A percentile compares a stretch with the other conserved stretches of the same genome.
phyloP scores from a whole-genome alignment of 1,140 invertebrate species.

The Trichonephila clavipes region DNA sequence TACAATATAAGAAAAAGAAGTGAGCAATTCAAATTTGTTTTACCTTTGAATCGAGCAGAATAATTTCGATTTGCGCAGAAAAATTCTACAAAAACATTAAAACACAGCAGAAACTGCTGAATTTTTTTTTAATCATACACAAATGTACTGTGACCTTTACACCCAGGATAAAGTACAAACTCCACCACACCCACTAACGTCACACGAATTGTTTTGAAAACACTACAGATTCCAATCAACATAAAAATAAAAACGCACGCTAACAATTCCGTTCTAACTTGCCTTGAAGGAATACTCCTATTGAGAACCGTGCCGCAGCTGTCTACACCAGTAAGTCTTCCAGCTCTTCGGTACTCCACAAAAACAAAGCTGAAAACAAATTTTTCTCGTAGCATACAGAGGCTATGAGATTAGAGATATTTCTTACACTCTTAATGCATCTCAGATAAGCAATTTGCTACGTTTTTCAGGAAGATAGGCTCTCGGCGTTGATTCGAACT shows the following conservation, averaged over 20 bases:
- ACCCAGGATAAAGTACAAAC: neutral
- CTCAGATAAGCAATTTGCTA: neutral
- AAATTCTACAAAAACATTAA: no score
- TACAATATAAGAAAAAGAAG: no score
- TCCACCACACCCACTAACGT: slow-evolving; percentile 5
- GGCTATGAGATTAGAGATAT: neutral
- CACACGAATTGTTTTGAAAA: neutral
- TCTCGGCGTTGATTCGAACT: neutral
- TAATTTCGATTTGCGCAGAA: no score
- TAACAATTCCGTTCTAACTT: no score
- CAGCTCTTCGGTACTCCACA: neutral
- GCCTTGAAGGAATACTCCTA: no score
- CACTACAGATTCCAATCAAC: neutral
- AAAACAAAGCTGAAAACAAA: neutral
- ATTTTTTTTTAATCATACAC: no score
- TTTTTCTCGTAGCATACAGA: neutral
- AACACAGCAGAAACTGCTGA: no score
- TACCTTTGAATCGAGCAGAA: no score
- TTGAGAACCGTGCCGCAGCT: neutral
- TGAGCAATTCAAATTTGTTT: no score
- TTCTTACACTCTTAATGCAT: neutral
- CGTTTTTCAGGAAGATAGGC: neutral
- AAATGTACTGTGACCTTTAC: neutral
- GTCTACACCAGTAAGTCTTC: neutral
- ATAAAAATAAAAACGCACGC: neutral